Conservation (phyloP, 2,888 invertebrate species). For the Aproaerema taeniolella region DNA sequence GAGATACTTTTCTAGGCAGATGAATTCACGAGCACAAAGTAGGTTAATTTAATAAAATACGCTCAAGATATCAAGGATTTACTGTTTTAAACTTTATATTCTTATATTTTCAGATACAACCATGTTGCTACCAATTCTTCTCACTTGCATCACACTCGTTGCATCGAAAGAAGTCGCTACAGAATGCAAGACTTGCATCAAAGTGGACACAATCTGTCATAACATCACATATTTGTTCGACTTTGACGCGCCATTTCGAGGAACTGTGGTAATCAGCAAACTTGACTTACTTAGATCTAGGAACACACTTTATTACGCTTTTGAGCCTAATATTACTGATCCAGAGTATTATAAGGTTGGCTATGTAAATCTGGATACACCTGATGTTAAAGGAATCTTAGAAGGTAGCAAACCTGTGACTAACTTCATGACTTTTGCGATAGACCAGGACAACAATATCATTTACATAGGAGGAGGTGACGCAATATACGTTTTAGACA, state of each 20-base stretch:
- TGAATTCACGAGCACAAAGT: background rate
- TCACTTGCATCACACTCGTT: conserved; percentile 28
- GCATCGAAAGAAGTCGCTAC: conserved; percentile 17
- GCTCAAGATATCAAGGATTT: background rate
- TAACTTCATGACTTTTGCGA: conserved; percentile 58
- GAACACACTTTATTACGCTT: conserved; percentile 52
- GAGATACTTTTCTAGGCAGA: no score
- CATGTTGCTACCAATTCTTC: conserved; percentile 35
- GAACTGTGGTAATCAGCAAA: conserved; percentile 47
- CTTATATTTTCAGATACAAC: conserved; percentile 22
- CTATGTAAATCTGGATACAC: conserved; percentile 42
- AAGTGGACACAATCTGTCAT: conserved; percentile 44
- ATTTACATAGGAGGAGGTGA: conserved; percentile 58
- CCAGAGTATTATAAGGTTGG: conserved; percentile 56
- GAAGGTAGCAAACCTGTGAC: conserved; percentile 31
- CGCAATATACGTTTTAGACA: conserved; percentile 48
- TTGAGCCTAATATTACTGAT: conserved; percentile 53
- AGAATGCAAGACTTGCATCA: conserved; percentile 41
- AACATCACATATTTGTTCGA: conserved; percentile 45
- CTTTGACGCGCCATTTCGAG: conserved; percentile 50
- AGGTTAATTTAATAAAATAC: no score
- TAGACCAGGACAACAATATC: conserved; percentile 49
- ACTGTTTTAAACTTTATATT: background rate
- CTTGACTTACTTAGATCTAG: conserved; percentile 42
- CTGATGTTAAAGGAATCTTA: conserved; percentile 29